Conservation (phyloP, 2,113 vertebrate genomes). For the Jaculus jaculus region DNA sequence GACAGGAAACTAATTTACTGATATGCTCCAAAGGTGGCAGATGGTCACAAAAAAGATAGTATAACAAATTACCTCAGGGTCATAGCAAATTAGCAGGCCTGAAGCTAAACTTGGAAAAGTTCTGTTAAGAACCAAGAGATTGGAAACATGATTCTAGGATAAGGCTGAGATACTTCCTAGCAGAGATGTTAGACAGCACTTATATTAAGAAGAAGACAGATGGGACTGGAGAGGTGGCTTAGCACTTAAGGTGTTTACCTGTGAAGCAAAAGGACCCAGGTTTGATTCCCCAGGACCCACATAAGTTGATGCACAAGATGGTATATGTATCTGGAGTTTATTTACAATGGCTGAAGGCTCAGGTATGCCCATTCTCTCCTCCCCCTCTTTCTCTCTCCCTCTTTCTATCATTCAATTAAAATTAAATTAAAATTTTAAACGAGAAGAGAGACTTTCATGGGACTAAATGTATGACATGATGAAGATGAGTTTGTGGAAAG, state of each 20-base stretch:
- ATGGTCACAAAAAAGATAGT: constrained; percentile 59
- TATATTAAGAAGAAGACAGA: too few relatives aligned
- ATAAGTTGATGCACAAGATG: too few relatives aligned
- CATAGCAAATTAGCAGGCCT: constrained; percentile 11
- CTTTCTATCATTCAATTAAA: too few relatives aligned
- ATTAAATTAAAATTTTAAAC: not conserved
- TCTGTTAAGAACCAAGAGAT: not conserved
- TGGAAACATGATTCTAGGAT: not conserved
- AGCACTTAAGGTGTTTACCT: too few relatives aligned
- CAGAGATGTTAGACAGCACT: not conserved
- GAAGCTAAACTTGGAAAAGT: constrained; percentile 17
- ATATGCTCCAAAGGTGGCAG: constrained; percentile 55
- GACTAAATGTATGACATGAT: not conserved
- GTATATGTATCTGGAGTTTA: too few relatives aligned
- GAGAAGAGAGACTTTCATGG: not conserved
- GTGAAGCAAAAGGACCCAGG: too few relatives aligned
- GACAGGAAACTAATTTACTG: constrained; percentile 66
- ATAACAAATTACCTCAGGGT: constrained; percentile 53
- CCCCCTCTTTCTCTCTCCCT: too few relatives aligned
- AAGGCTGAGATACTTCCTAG: not conserved
- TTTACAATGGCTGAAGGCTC: too few relatives aligned
- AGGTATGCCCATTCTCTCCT: too few relatives aligned
- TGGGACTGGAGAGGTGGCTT: too few relatives aligned
- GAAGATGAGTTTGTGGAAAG: not conserved
- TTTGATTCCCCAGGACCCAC: too few relatives aligned